Percentiles rank a stretch among this genome's conserved stretches.
phyloP scores from a whole-genome alignment of 2,797 vertebrate species.

The Eulemur albifrons region DNA sequence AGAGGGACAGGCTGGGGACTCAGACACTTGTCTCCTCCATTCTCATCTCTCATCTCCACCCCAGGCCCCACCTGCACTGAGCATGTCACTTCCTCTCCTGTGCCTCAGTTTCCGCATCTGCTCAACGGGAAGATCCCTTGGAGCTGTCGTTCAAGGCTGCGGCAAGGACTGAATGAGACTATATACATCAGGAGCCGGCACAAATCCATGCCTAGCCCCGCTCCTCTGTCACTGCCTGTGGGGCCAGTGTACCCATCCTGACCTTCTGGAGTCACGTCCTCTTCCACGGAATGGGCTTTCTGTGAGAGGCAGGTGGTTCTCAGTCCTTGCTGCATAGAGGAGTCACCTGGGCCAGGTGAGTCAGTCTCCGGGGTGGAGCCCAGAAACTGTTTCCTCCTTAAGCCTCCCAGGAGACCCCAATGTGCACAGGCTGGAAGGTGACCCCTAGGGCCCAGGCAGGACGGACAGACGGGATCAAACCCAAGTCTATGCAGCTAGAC shows the following conservation, averaged over 20 bases:
- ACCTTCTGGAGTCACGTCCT: background rate
- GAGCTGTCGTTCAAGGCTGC: background rate
- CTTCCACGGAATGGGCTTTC: background rate
- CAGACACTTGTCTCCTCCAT: background rate
- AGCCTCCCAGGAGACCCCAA: background rate
- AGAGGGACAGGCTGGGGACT: background rate
- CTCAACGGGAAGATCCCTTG: background rate
- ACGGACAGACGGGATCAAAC: background rate
- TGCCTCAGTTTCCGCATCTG: background rate
- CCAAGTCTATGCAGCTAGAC: background rate
- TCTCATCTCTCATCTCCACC: background rate
- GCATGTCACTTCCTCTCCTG: background rate
- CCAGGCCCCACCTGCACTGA: background rate
- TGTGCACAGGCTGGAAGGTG: background rate
- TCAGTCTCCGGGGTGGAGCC: background rate
- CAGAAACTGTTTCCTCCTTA: background rate
- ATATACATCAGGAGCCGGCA: fast-evolving
- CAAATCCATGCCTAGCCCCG: background rate
- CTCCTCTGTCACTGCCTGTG: too few species aligned
- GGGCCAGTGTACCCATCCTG: background rate
- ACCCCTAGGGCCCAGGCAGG: background rate
- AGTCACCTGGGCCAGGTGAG: background rate
- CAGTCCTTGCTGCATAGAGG: background rate
- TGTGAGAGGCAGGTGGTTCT: background rate
- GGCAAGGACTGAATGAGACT: fast-evolving